Evolutionary conservation across 2,888 invertebrate species (phyloP), one percentile per base, ranked within the genome.

Genomic region (Zelleria hepariella): DNA sequence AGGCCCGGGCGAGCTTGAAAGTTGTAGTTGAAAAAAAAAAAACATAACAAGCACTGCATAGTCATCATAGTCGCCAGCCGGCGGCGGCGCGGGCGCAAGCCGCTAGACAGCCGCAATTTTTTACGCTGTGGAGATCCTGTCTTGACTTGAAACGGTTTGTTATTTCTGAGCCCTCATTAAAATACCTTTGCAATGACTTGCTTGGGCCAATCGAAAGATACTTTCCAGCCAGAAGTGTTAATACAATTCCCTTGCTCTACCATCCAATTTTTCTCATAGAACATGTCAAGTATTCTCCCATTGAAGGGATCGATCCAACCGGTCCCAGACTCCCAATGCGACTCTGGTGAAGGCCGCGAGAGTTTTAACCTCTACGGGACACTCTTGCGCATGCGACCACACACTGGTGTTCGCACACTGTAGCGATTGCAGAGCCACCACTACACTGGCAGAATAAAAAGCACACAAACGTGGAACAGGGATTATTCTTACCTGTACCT

Each of bases 281-380:
- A 10, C 2, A 42, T 10, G 10, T n/a, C 51, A 23, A 10, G 10
- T 21, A 51, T 51, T 51, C 8, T 21, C 65, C 68, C 58, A 65
- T 54, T 63, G 62, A 66, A 71, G 66, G 65, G 67, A 74, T 74
- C 67, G 67, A 58, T 78, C 67, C 67, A 74, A 80, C 79, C 78
- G 77, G 76, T 80, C 78, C 70, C n/a, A n/a, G n/a, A n/a, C n/a
- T n/a, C n/a, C n/a, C 75, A 84, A 75, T 86, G 79, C 86, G 82
- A 77, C 82, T 77, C 83, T 85, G 82, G 82, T 84, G 87, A 88
- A 88, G 87, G 87, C 85, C 87, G 85, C 78, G 75, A 73, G 75
- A 80, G 73, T 69, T 64, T 66, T 78, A 78, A 80, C 81, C 82
- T 79, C 79, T 75, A 75, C 75, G 75, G 78, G 81, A 78, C 80